Evolutionary conservation across 1,140 invertebrate genomes (phyloP).

Genomic region (Diabrotica virgifera): DNA sequence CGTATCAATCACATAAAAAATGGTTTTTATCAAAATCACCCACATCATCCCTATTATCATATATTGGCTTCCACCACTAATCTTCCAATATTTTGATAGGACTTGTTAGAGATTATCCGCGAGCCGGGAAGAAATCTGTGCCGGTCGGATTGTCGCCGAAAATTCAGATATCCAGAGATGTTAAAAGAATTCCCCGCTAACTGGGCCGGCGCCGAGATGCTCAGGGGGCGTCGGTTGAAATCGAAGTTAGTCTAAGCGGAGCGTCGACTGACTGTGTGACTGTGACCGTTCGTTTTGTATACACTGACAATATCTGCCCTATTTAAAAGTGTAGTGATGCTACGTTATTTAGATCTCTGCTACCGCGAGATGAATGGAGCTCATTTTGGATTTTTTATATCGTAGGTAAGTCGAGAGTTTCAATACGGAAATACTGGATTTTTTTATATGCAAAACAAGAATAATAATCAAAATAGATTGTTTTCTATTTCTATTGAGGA

Average conservation of each 20-base stretch:
- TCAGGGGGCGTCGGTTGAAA: conserved; percentile 16
- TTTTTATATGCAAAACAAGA: no score
- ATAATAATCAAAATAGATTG: no score
- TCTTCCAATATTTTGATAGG: conserved; percentile 17
- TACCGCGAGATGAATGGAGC: background rate
- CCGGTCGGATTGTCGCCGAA: conserved; percentile 12
- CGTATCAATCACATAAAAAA: no score
- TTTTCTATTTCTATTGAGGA: no score
- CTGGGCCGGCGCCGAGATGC: conserved; percentile 16
- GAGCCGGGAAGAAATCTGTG: conserved; percentile 11
- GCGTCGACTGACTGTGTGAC: background rate
- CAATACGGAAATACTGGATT: no score
- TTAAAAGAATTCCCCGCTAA: conserved; percentile 5
- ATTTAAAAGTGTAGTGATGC: background rate
- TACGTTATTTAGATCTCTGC: background rate
- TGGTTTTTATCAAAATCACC: no score
- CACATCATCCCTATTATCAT: background rate
- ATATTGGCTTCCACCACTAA: conserved; percentile 8
- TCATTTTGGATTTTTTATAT: background rate
- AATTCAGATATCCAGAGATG: conserved; percentile 1
- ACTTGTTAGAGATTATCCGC: conserved; percentile 10
- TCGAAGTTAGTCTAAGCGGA: conserved; percentile 13
- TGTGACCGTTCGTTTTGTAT: background rate
- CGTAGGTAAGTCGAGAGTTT: no score
- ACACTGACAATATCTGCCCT: conserved; percentile 9